A percentile compares a stretch with the other conserved stretches of the same genome.
Conservation (phyloP, 1,140 invertebrate genomes). For the Lucilia cuprina region DNA sequence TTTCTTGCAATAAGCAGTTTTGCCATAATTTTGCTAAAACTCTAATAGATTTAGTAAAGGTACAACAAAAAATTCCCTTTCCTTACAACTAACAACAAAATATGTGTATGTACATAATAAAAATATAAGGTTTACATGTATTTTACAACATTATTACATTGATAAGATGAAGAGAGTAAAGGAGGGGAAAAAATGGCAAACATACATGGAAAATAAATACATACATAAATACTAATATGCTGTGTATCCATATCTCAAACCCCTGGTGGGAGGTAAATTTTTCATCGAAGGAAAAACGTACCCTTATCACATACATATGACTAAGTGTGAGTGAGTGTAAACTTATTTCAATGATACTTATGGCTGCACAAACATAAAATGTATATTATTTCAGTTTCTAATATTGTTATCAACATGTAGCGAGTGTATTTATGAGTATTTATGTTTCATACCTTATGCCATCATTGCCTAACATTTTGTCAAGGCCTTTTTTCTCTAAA, state of each 20-base stretch:
- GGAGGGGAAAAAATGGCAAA: too few relatives aligned
- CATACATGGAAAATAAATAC: too few relatives aligned
- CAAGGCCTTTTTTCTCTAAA: not conserved
- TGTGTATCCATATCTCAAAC: too few relatives aligned
- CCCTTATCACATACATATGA: too few relatives aligned
- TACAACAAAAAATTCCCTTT: not conserved
- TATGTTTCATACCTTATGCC: not conserved
- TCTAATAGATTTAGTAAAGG: constrained; percentile 3
- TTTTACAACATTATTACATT: too few relatives aligned
- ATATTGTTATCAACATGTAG: not conserved
- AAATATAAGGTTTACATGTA: too few relatives aligned
- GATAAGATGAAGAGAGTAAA: too few relatives aligned
- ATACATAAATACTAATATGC: not conserved
- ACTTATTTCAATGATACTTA: not conserved
- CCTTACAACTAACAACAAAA: too few relatives aligned
- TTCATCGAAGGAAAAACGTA: not conserved
- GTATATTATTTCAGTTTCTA: not conserved
- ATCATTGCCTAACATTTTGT: not conserved
- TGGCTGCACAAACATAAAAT: not conserved
- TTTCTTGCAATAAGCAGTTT: not conserved
- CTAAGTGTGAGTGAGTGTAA: not conserved
- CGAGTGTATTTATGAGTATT: not conserved
- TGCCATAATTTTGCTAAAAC: not conserved
- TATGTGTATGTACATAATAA: too few relatives aligned
- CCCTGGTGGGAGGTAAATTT: not conserved